Base-by-base conservation (phyloP, 2,888 invertebrate genomes). In the Drosophila putrida region DNA sequence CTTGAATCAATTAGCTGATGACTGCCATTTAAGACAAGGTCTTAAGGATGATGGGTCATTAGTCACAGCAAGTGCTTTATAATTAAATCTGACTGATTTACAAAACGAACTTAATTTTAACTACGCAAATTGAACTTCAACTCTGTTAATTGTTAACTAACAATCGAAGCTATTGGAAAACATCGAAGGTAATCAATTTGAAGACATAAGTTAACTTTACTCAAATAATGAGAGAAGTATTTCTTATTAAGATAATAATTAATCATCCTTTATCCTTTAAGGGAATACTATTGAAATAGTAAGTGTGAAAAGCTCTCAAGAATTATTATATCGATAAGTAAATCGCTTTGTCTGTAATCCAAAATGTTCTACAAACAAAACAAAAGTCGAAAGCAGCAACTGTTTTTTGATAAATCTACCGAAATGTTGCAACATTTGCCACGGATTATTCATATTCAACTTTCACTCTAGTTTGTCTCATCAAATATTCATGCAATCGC, bases 1-100 rank as follows among this genome's bases (percentile, higher is more conserved):
- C 67, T 65, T 59, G 58, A 77, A 77, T 84, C 82, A 84, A 79
- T 84, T 81, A 83, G 82, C 74, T 78, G 76, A 78, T 69, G 50
- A 47, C 61, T 43, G 60, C 28, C 53, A 28, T 44, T 71, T 44
- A 35, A 5, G 47, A 20, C 46, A 31, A 6, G 28, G 28, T 6
- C 8, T 8, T 6, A 39, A 4, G 9, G 20, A 39, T 15, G 20
- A 39, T 15, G 36, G n/a, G n/a, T 36, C n/a, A 11, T n/a, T n/a
- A 36, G n/a, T n/a, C 4, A 36, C 4, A 35, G 6, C 38, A 39
- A 15, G 38, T 39, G 15, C 15, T 39, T 13, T 15, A 39, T 20
- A 39, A 39, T 15, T 10, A 15, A 15, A 39, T 39, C 4, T 10
- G 15, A 10, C 20, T 15, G 15, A 15, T 10, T 20, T 20, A 20